A percentile compares a stretch with the other conserved stretches of the same genome.
Evolutionary conservation across 2,888 invertebrate genomes (phyloP).

Genomic region (Mimachlamys varia): DNA sequence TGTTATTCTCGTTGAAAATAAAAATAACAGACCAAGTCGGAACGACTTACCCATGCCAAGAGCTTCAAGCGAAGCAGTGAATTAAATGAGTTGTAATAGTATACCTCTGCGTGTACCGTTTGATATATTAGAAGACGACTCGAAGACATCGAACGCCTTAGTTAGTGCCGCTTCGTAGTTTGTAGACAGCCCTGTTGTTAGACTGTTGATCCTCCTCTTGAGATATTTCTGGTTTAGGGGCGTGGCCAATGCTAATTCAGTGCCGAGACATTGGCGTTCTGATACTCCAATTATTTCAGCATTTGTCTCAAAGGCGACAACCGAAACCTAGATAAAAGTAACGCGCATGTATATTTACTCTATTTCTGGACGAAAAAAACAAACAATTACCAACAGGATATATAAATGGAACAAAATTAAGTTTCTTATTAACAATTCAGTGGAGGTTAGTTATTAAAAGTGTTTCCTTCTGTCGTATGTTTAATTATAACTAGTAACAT

Average conservation of each 20-base stretch:
- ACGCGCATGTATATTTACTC: too few species aligned
- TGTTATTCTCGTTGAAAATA: too few species aligned
- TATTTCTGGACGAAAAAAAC: too few species aligned
- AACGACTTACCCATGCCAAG: neutral
- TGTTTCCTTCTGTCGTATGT: too few species aligned
- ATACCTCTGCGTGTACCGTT: slow-evolving; percentile 4
- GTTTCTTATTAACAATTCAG: too few species aligned
- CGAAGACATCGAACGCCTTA: neutral
- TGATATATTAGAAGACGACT: neutral
- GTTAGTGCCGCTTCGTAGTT: neutral
- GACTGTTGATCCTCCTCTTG: neutral
- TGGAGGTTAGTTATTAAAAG: too few species aligned
- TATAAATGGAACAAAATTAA: too few species aligned
- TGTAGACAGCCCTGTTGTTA: neutral
- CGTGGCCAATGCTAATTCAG: neutral
- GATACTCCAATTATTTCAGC: neutral
- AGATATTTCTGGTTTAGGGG: neutral
- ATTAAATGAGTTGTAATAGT: neutral
- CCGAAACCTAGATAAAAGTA: neutral
- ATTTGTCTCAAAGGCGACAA: neutral
- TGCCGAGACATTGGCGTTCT: neutral
- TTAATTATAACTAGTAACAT: too few species aligned
- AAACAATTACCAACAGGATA: too few species aligned
- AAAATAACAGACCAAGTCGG: too few species aligned
- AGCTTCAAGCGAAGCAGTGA: neutral